phyloP scores from a whole-genome alignment of 2,113 vertebrate genomes.

The Etheostoma cragini region DNA sequence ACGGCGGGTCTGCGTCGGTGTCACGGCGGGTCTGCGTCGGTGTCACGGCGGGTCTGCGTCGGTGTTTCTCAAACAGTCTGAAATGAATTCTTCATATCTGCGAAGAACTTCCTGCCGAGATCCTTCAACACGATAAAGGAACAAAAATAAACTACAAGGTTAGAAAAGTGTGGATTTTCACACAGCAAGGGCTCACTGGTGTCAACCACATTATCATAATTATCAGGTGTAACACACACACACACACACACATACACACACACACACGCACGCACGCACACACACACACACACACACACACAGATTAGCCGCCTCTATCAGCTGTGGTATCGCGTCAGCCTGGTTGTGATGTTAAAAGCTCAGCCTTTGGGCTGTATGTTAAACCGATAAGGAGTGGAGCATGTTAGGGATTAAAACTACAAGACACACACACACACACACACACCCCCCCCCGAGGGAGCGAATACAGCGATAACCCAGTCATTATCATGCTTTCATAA shows the following conservation, averaged over 20 bases:
- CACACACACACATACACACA: neutral
- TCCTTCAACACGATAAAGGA: constrained; percentile 38
- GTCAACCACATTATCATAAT: constrained; percentile 33
- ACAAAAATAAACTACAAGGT: constrained; percentile 38
- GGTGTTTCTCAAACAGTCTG: neutral
- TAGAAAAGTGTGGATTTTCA: constrained; percentile 26
- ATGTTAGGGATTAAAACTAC: constrained; percentile 74
- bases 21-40: too few species aligned
- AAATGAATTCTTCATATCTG: constrained; percentile 17
- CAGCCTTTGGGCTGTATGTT: constrained; percentile 75
- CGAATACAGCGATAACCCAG: constrained; percentile 63
- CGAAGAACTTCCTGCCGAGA: constrained; percentile 12
- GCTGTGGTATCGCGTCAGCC: constrained; percentile 56
- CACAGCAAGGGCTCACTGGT: constrained; percentile 2
- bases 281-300: constrained; percentile 38
- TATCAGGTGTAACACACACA: neutral
- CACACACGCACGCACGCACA: constrained; percentile 22
- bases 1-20: too few species aligned
- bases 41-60: neutral
- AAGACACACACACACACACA: constrained; percentile 60
- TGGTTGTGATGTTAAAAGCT: constrained; percentile 74
- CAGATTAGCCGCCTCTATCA: constrained; percentile 59
- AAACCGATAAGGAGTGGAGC: constrained; percentile 74
- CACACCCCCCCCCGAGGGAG: constrained; percentile 55
- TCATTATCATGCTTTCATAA: constrained; percentile 76